These are phyloP conservation scores for Archaeoteleia sp. DNA, from an alignment of 2,888 invertebrate species.

Conservation along the genomic window DNA sequence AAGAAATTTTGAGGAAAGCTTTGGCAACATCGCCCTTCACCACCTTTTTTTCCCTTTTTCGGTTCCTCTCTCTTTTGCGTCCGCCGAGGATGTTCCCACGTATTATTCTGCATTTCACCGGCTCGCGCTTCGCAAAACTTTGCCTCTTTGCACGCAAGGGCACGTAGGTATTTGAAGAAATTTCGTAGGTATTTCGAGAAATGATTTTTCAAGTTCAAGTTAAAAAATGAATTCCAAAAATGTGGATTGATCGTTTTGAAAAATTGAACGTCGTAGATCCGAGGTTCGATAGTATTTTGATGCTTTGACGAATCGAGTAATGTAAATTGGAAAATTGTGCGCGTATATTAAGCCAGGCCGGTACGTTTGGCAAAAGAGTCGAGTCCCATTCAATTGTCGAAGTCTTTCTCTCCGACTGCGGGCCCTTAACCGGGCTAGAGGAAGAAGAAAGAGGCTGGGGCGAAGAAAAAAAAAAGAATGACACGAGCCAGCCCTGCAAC, in stretches of 20 bases:
- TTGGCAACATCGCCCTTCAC: constrained; percentile 43
- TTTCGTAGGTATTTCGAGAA: too few species aligned
- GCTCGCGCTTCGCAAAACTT: constrained; percentile 35
- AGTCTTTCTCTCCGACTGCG: constrained; percentile 15
- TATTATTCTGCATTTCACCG: constrained; percentile 44
- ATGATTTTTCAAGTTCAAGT: too few species aligned
- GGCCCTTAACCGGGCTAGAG: constrained; percentile 23
- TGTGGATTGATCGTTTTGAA: too few species aligned
- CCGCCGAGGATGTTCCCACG: constrained; percentile 45
- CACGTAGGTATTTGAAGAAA: too few species aligned
- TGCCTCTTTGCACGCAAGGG: not conserved
- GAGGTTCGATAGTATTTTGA: too few species aligned
- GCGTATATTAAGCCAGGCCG: not conserved
- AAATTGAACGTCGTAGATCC: too few species aligned
- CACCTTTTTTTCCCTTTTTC: constrained; percentile 18
- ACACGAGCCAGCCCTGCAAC: constrained; percentile 42
- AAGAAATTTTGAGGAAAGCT: constrained; percentile 37
- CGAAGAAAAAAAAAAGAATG: constrained; percentile 34
- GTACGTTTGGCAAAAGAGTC: constrained; percentile 9
- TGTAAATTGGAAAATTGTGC: too few species aligned
- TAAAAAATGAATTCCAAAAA: too few species aligned
- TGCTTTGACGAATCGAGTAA: too few species aligned
- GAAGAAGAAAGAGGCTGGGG: constrained; percentile 16
- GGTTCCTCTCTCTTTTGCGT: constrained; percentile 19
- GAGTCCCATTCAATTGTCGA: constrained; percentile 15